Evolutionary conservation across 2,113 vertebrate species (phyloP).

Genomic region (Odocoileus hemionus): DNA sequence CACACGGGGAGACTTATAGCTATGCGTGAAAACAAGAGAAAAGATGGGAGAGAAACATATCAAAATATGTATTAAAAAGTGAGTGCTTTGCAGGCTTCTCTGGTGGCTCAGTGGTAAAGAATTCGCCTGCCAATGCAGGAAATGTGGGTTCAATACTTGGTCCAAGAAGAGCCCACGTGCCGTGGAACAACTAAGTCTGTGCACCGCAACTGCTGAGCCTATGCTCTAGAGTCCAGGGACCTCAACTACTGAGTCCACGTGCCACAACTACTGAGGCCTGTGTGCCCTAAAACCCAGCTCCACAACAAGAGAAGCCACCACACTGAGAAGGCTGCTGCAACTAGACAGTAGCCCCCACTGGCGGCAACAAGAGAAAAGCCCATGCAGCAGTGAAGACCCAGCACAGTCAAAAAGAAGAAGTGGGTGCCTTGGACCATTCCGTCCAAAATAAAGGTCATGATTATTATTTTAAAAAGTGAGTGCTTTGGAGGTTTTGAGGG

Average conservation of each 20-base stretch:
- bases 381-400: neutral
- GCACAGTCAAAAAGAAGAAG: neutral
- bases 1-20: neutral
- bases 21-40: neutral
- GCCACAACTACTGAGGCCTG: neutral
- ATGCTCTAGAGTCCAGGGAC: neutral
- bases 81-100: neutral
- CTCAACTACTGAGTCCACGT: neutral
- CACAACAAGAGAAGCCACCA: neutral
- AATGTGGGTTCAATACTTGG: neutral
- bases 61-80: neutral
- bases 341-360: neutral
- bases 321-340: neutral
- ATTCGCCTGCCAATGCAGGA: neutral
- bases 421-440: neutral
- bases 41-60: neutral
- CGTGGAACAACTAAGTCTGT: neutral
- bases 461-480: neutral
- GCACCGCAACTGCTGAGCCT: neutral
- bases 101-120: neutral
- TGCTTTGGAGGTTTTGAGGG: neutral
- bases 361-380: neutral
- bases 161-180: neutral
- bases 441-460: neutral
- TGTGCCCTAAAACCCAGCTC: neutral